Percentiles rank a stretch among this genome's conserved stretches.
Conservation (phyloP, 2,888 invertebrate genomes). For the Hypomecis atomaria region DNA sequence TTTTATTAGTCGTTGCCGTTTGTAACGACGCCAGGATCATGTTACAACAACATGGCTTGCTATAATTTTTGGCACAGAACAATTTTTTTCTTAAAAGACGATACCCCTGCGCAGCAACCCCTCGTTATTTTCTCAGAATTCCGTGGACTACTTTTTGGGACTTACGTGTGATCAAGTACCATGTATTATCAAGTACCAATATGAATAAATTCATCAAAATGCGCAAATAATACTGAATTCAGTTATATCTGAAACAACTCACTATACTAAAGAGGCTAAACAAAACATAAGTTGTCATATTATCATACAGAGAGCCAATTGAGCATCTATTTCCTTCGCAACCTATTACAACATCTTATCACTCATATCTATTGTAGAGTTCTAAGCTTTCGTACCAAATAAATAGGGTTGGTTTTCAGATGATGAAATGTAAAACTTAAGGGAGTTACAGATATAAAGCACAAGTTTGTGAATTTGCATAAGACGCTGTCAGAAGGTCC, state of each 20-base stretch:
- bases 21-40: too few species aligned
- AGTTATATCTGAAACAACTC: constrained; percentile 21
- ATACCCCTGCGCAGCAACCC: too few species aligned
- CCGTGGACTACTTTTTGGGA: too few species aligned
- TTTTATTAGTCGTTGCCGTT: too few species aligned
- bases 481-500: constrained; percentile 77
- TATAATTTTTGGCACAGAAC: too few species aligned
- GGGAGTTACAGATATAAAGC: constrained; percentile 46
- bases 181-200: too few species aligned
- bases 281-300: constrained; percentile 71
- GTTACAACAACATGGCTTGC: too few species aligned
- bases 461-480: constrained; percentile 81
- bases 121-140: too few species aligned
- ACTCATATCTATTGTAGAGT: constrained; percentile 30
- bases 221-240: not conserved
- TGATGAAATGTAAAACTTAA: constrained; percentile 14
- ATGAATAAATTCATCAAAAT: too few species aligned
- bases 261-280: constrained; percentile 52
- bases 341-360: constrained; percentile 45
- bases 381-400: constrained; percentile 15
- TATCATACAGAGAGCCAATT: constrained; percentile 73
- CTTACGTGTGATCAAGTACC: too few species aligned
- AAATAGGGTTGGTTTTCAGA: constrained; percentile 37
- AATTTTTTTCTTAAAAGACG: too few species aligned
- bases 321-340: constrained; percentile 68